phyloP scores from a whole-genome alignment of 2,113 vertebrate genomes.

The Equus przewalskii region DNA sequence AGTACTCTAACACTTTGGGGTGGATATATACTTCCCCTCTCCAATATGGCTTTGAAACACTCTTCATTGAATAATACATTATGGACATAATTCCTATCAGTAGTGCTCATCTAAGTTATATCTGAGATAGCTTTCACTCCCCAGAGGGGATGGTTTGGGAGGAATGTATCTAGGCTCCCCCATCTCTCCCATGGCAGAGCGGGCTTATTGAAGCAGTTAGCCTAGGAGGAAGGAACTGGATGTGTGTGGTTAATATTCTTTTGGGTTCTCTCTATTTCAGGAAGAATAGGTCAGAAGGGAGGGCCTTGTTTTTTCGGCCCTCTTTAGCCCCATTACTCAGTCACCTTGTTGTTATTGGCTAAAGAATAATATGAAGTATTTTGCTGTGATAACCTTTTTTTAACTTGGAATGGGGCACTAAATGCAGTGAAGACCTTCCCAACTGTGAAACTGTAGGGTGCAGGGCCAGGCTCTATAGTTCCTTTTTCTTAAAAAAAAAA shows the following conservation, averaged over 20 bases:
- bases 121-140: background rate
- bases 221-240: background rate
- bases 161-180: background rate
- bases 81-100: background rate
- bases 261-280: background rate
- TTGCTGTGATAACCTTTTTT: background rate
- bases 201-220: background rate
- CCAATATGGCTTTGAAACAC: background rate
- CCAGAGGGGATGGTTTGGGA: background rate
- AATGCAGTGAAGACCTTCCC: background rate
- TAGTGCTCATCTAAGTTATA: background rate
- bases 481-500: too few relatives aligned
- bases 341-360: background rate
- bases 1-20: background rate
- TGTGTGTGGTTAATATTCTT: fast-evolving
- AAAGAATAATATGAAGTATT: background rate
- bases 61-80: background rate
- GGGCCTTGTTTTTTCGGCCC: background rate
- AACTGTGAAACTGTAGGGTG: background rate
- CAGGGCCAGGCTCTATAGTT: background rate
- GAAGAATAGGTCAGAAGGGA: background rate
- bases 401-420: background rate
- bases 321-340: background rate
- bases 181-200: fast-evolving
- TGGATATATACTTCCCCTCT: background rate